Evolutionary conservation across 2,113 vertebrate genomes (phyloP).

Genomic region (Alethe diademata): DNA sequence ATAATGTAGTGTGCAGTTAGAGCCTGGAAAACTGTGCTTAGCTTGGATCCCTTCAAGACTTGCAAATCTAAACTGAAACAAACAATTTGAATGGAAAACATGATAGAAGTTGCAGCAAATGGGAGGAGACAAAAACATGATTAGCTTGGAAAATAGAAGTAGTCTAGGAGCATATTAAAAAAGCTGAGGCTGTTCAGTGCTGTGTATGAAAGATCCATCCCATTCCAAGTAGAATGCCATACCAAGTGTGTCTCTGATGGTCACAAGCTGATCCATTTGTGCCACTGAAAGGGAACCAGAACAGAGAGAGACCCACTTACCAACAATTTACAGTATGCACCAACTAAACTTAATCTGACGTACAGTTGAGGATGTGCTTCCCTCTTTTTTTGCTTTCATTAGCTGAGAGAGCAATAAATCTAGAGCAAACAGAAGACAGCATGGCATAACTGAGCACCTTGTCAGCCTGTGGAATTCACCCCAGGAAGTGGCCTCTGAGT

Average conservation of each 20-base stretch:
- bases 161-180: not conserved
- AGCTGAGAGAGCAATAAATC: not conserved
- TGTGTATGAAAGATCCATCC: not conserved
- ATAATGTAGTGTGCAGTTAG: not conserved
- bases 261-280: not conserved
- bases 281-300: not conserved
- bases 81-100: not conserved
- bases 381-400: not conserved
- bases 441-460: not conserved
- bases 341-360: not conserved
- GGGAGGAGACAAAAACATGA: not conserved
- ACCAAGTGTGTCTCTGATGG: not conserved
- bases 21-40: not conserved
- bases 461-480: slow-evolving; percentile 11
- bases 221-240: not conserved
- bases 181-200: not conserved
- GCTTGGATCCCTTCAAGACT: not conserved
- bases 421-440: not conserved
- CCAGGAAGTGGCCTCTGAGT: slow-evolving; percentile 46
- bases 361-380: not conserved
- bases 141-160: not conserved
- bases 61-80: not conserved
- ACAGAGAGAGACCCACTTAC: not conserved
- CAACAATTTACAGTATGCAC: not conserved
- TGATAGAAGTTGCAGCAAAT: not conserved